phyloP scores from a whole-genome alignment of 2,797 vertebrate species.

The Hylomyscus alleni region DNA sequence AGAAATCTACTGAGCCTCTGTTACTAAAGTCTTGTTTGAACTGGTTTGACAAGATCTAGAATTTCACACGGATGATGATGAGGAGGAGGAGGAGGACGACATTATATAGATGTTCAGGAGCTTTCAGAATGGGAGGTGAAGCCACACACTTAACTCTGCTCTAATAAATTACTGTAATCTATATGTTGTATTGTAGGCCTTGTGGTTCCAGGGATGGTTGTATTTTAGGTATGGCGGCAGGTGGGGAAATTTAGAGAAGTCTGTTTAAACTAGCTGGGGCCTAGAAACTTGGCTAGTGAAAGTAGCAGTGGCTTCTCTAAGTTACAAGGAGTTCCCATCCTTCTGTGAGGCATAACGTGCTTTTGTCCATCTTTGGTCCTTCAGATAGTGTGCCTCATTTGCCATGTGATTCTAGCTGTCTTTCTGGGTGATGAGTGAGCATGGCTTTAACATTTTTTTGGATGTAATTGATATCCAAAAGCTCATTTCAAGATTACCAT shows the following conservation, averaged over 20 bases:
- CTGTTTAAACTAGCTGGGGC: conserved; percentile 10
- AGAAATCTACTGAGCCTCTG: conserved; percentile 69
- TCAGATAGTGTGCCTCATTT: background rate
- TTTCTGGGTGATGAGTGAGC: conserved; percentile 14
- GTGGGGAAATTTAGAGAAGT: conserved; percentile 48
- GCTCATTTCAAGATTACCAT: conserved; percentile 35
- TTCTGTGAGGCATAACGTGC: background rate
- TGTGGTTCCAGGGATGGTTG: background rate
- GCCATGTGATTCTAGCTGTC: background rate
- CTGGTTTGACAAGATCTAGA: conserved; percentile 70
- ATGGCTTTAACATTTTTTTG: background rate
- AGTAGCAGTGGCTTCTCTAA: conserved; percentile 23
- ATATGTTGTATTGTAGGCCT: background rate
- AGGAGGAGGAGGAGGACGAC: background rate
- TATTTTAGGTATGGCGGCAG: conserved; percentile 32
- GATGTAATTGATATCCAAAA: background rate
- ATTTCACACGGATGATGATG: conserved; percentile 14
- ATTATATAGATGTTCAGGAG: conserved; percentile 32
- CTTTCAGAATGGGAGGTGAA: conserved; percentile 55
- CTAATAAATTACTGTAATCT: conserved; percentile 6
- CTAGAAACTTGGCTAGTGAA: conserved; percentile 37
- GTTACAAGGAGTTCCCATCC: background rate
- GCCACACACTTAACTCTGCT: background rate
- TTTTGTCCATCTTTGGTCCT: background rate
- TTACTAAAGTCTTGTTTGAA: conserved; percentile 67